Base-by-base conservation (phyloP, 1,140 invertebrate species). In the Drosophila bocki region DNA sequence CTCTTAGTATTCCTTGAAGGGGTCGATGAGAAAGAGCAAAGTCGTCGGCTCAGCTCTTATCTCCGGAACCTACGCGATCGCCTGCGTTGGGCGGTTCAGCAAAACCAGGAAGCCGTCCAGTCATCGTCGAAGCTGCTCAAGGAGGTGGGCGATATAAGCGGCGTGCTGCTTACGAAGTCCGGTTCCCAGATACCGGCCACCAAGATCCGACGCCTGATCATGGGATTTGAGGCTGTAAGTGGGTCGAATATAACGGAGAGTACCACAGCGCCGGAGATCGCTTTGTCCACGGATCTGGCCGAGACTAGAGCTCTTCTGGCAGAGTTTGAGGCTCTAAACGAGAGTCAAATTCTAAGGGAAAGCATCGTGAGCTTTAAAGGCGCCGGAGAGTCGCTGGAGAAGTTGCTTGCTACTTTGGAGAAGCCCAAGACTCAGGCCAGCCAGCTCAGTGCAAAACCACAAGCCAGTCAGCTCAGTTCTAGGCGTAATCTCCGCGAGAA, bases 151-250 rank as follows among this genome's bases (percentile, higher is more conserved):
- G 53, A 54, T 39, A 7, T 54, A 19, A 22, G 53, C 17, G 53
- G 33, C 13, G 19, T 39, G 19, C 8, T 54, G 33, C 8, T 22
- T 13, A 22, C 33, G 0, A 39, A 54, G 8, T 39, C 53, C 15
- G 33, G 17, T 3, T 39, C 53, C 53, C 53, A 37, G 13, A 39
- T 22, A 9, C 33, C 53, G 19, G 19, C 33, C 7, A 37, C 33
- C 32, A 53, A 53, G 17, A 35, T 53, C 13, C 53, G 53, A 22
- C 53, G 19, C 13, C 53, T 54, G 19, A 54, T 54, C 53, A 39
- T 37, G 33, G 53, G 33, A 0, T 54, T 54, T n/a, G 33, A 54
- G 53, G 13, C 53, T 11, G 33, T 54, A 13, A 39, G 19, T 22
- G 53, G 7, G 19, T 19, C 33, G 4, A 22, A 54, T 15, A 19